These are phyloP conservation scores for Anarhynchus alexandrinus DNA, from an alignment of 2,113 vertebrate species.

Conservation along the genomic window DNA sequence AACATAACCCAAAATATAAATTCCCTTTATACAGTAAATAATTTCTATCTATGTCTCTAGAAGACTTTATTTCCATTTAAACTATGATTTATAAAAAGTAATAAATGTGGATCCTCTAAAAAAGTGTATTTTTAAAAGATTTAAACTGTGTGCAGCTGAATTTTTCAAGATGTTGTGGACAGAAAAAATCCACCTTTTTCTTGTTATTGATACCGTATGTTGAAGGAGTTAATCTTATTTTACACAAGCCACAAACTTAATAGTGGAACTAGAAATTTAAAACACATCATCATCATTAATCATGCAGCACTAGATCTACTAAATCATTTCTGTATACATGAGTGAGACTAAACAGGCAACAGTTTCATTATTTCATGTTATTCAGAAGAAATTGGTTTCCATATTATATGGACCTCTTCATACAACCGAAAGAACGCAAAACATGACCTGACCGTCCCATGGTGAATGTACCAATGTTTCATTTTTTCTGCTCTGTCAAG, in stretches of 20 bases:
- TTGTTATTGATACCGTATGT: background rate
- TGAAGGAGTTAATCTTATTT: background rate
- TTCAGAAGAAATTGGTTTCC: background rate
- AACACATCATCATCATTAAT: background rate
- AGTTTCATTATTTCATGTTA: background rate
- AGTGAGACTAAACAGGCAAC: background rate
- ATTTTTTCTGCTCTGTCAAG: background rate
- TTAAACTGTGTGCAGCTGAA: background rate
- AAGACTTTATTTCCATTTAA: background rate
- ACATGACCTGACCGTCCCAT: too few species aligned
- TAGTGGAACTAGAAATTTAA: background rate
- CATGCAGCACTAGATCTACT: background rate
- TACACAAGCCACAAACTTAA: background rate
- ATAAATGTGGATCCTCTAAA: background rate
- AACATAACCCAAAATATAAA: background rate
- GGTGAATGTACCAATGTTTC: background rate
- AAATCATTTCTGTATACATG: background rate
- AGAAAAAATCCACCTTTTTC: background rate
- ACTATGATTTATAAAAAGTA: conserved; percentile 21
- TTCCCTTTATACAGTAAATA: background rate
- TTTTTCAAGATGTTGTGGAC: background rate
- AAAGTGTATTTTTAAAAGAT: background rate
- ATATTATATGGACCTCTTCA: background rate
- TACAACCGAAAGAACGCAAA: background rate
- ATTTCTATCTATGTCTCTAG: background rate